These are phyloP conservation scores for Chlamydotis undulata DNA, from an alignment of 2,113 vertebrate genomes.

Conservation along the genomic window DNA sequence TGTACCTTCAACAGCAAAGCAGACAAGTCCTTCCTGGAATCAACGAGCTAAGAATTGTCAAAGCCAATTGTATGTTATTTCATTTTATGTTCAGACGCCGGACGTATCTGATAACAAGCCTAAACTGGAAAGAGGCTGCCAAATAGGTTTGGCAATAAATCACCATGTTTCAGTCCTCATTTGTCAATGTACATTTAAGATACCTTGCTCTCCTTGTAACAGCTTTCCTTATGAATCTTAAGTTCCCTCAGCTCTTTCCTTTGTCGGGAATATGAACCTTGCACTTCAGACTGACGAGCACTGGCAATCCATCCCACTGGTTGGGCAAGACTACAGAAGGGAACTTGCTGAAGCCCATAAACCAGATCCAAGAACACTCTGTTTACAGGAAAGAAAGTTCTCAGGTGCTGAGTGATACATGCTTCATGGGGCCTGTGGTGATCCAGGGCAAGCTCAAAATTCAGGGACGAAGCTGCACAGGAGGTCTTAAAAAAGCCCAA, in stretches of 20 bases:
- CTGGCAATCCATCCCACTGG: not conserved
- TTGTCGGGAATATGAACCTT: not conserved
- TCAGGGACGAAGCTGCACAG: not conserved
- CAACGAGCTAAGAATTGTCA: not conserved
- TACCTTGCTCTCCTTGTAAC: not conserved
- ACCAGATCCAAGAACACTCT: not conserved
- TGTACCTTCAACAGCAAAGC: not conserved
- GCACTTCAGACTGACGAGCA: rapidly evolving
- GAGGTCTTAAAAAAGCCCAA: not conserved
- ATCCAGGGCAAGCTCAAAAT: not conserved
- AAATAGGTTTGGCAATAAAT: not conserved
- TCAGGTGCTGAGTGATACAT: not conserved
- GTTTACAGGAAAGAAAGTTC: not conserved
- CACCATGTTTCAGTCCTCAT: not conserved
- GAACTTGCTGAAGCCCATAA: not conserved
- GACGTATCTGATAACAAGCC: not conserved
- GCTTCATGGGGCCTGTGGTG: not conserved
- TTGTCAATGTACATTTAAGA: not conserved
- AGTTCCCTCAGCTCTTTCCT: not conserved
- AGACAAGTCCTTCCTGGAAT: not conserved
- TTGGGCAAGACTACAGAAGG: not conserved
- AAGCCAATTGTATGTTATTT: not conserved
- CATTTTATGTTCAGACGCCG: not conserved
- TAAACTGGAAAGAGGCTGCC: not conserved
- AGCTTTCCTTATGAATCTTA: not conserved